A percentile compares a stretch with the other conserved stretches of the same genome.
These are phyloP conservation scores for Aromia moschata DNA, from an alignment of 2,888 invertebrate species.

Conservation along the genomic window DNA sequence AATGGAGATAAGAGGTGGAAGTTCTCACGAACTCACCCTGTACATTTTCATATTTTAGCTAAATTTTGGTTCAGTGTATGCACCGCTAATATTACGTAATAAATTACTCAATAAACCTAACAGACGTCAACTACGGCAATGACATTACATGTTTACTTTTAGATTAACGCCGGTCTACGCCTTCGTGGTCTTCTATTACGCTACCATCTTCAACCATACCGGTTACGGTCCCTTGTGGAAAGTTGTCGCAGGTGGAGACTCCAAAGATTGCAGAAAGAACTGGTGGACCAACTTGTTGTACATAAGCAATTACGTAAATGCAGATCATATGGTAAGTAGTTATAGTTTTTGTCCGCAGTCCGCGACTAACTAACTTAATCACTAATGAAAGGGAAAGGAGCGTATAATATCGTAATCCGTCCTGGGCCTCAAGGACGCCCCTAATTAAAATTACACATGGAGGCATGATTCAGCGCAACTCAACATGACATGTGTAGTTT, in stretches of 20 bases:
- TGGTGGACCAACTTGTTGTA: conserved; percentile 74
- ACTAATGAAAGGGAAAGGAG: conserved; percentile 14
- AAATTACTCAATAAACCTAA: too few relatives aligned
- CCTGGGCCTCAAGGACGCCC: conserved; percentile 7
- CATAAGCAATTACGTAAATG: conserved; percentile 69
- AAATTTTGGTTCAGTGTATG: too few relatives aligned
- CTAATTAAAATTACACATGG: conserved; percentile 6
- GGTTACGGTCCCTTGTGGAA: conserved; percentile 72
- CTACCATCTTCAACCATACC: conserved; percentile 66
- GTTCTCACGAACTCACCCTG: too few relatives aligned
- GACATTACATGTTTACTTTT: too few relatives aligned
- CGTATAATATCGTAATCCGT: conserved; percentile 2
- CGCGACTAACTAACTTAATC: conserved; percentile 4
- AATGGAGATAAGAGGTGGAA: too few relatives aligned
- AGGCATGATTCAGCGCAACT: conserved; percentile 15
- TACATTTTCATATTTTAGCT: too few relatives aligned
- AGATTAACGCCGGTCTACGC: conserved; percentile 66
- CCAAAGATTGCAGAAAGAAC: conserved; percentile 66
- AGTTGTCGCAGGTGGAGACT: conserved; percentile 64
- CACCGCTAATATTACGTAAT: too few relatives aligned
- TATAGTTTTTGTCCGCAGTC: too few relatives aligned
- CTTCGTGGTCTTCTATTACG: conserved; percentile 68
- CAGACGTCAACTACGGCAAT: too few relatives aligned
- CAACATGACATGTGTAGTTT: too few relatives aligned
- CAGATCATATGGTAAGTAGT: conserved; percentile 68